Evolutionary conservation across 2,888 invertebrate genomes (phyloP), one percentile per base, ranked within the genome.

Genomic region (Cyrtodaria siliqua): DNA sequence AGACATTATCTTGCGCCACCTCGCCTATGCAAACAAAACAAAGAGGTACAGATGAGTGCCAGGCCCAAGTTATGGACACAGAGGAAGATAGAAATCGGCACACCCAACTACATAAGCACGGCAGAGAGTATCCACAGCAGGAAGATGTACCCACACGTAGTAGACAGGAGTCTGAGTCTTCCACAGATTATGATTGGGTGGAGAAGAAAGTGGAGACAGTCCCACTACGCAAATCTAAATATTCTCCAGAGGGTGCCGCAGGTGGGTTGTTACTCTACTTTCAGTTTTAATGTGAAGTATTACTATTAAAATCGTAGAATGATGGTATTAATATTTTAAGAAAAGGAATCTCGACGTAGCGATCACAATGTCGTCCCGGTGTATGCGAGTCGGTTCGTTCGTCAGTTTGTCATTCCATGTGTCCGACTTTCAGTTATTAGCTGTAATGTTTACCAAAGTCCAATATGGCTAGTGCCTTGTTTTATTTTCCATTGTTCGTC

Each of bases 201-300:
- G 93, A 93, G 77, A 89, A 90, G 69, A 92, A 91, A 8, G 90
- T 90, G 52, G 91, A 92, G 56, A 68, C 57, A 33, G 42, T 29
- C 14, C 73, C 53, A 44, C 24, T 26, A 40, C 16, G 38, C 9
- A 12, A 42, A 29, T 68, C 72, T 14, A 52, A 18, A 8, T 72
- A 67, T 24, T 59, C 29, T 24, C 71, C 69, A 63, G 33, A 96
- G 92, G 96, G 97, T 49, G 81, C 85, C 16, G 82, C 86, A 72
- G 90, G 91, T 90, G 72, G n/a, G n/a, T n/a, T n/a, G n/a, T n/a
- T n/a, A n/a, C n/a, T n/a, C n/a, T n/a, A n/a, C n/a, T n/a, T n/a
- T n/a, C n/a, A n/a, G n/a, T n/a, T n/a, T n/a, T n/a, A n/a, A n/a
- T n/a, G n/a, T n/a, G n/a, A n/a, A n/a, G n/a, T n/a, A n/a, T n/a